phyloP scores from a whole-genome alignment of 2,888 invertebrate genomes.

The Cephalotes varians region DNA sequence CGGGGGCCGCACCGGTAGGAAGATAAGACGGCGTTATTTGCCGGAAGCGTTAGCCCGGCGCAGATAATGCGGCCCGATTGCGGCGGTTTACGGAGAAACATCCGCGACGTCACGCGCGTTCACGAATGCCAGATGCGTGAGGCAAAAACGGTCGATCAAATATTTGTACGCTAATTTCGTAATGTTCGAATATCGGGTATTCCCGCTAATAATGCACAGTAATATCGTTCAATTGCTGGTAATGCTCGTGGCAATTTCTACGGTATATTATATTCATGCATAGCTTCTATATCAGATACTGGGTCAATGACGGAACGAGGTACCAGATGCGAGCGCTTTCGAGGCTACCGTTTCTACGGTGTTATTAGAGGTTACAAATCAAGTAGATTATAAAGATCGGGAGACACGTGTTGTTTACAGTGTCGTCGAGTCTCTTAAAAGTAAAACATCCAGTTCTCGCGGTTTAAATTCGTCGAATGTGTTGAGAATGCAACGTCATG shows the following conservation, averaged over 20 bases:
- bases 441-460: not conserved
- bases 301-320: slow-evolving; percentile 23
- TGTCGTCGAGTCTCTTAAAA: not conserved
- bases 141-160: not conserved
- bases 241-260: slow-evolving; percentile 19
- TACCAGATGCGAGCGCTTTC: slow-evolving; percentile 7
- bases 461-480: not conserved
- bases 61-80: slow-evolving; percentile 63
- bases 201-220: not conserved
- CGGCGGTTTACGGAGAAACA: slow-evolving; percentile 56
- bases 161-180: slow-evolving; percentile 30
- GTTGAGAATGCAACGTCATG: not conserved
- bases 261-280: not conserved
- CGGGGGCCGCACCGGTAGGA: slow-evolving; percentile 18
- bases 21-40: slow-evolving; percentile 63
- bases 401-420: not conserved
- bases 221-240: slow-evolving; percentile 7
- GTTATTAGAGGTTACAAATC: slow-evolving; percentile 1
- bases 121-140: not conserved
- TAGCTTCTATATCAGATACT: slow-evolving; percentile 8
- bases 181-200: slow-evolving; percentile 4
- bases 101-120: slow-evolving; percentile 56
- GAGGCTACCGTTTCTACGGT: not conserved
- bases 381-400: not conserved
- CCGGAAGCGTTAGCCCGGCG: slow-evolving; percentile 65